Evolutionary conservation across 1,140 invertebrate species (phyloP), one percentile per base, ranked within the genome.

Genomic region (Hyles euphorbiae): DNA sequence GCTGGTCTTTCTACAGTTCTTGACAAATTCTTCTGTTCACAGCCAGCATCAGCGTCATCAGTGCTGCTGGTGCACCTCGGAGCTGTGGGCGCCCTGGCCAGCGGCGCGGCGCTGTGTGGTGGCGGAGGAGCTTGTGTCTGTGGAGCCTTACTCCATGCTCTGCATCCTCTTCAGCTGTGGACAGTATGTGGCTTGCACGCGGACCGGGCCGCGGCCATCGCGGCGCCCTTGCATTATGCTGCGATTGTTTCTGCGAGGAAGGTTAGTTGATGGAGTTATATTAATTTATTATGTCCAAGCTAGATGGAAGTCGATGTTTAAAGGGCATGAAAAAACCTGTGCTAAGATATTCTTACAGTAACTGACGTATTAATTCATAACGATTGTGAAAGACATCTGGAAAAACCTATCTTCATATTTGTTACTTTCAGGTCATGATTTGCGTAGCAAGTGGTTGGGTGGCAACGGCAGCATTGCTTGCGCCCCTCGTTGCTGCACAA

Each of bases 171-270:
- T 34, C 92, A 93, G 10, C 87, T 95, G 36, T 96, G 94, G 94
- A 95, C 94, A 1, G 91, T 96, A 3, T 94, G 94, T 57, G 94
- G 94, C 32, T 85, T 96, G 45, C 95, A 95, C 74, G 94, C 94
- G 65, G 94, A 95, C 84, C 91, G 94, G 60, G 95, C 94, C 67
- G 94, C 93, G 65, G 94, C 94, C 22, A 95, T 96, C 48, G 92
- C 94, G 2, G 91, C 94, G 2, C 95, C 95, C 2, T 76, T 96
- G 45, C 94, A 95, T 78, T 96, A 95, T 78, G 91, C 92, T 6
- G 91, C 93, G 36, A 88, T 95, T 50, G 93, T 95, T 1, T 94
- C 92, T 51, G 92, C 93, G 0, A 90, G 90, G 61, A 92, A 92
- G 84, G 93, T 92, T 46, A 54, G 34, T 40, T 40, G 8, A 40